Evolutionary conservation across 2,113 vertebrate species (phyloP).

Genomic region (Cercopithecus mona): DNA sequence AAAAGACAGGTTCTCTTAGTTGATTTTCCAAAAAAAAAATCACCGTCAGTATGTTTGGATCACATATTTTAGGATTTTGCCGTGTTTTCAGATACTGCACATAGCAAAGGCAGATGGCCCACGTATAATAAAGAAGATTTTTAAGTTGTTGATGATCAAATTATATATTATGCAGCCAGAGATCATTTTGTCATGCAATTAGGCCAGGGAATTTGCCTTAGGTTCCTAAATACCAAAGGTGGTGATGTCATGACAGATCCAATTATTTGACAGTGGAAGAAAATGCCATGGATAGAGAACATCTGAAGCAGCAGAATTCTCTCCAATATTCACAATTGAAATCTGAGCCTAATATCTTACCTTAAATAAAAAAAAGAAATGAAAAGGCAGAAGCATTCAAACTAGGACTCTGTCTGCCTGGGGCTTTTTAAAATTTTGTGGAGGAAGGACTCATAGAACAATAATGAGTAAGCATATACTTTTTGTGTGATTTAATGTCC

Average conservation of each 20-base stretch:
- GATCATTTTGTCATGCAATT: background rate
- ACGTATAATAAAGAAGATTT: background rate
- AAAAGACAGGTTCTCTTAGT: background rate
- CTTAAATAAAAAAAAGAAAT: background rate
- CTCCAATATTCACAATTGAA: conserved; percentile 11
- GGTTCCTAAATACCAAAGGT: conserved; percentile 54
- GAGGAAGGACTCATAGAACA: background rate
- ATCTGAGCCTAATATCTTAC: conserved; percentile 50
- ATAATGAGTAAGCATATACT: background rate
- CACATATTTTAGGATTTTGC: background rate
- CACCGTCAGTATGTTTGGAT: background rate
- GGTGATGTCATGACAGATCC: background rate
- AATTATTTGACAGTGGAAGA: conserved; percentile 32
- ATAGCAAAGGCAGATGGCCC: conserved; percentile 15
- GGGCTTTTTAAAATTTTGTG: conserved; percentile 16
- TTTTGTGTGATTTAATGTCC: background rate
- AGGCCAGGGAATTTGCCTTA: background rate
- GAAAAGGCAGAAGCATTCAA: background rate
- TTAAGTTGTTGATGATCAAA: conserved; percentile 3
- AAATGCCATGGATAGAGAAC: background rate
- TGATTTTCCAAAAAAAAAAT: background rate
- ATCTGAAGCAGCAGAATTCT: conserved; percentile 42
- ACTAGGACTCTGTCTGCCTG: background rate
- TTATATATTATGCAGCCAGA: background rate
- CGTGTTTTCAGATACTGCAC: background rate